phyloP scores from a whole-genome alignment of 64 coral and sea anemone species.

The Montipora efflorescens region DNA sequence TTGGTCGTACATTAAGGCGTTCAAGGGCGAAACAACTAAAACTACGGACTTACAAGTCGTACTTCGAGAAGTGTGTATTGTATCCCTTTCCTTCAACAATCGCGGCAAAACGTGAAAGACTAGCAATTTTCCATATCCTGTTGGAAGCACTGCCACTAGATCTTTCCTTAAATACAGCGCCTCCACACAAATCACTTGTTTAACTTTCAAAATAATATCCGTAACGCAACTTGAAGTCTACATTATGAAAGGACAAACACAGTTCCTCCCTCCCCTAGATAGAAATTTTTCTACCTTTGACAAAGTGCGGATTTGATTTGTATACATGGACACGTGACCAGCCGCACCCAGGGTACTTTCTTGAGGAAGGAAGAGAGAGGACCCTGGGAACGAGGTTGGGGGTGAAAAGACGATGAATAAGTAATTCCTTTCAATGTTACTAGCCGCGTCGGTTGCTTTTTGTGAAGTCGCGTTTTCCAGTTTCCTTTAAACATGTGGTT shows the following conservation, averaged over 20 bases:
- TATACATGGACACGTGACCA: too few relatives aligned
- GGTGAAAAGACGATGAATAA: too few relatives aligned
- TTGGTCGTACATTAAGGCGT: slow-evolving; percentile 10
- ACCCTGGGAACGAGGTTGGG: too few relatives aligned
- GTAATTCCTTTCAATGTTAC: too few relatives aligned
- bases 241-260: too few relatives aligned
- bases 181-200: slow-evolving; percentile 10
- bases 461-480: not conserved
- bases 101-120: slow-evolving; percentile 7
- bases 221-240: too few relatives aligned
- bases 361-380: too few relatives aligned
- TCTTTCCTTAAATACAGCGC: slow-evolving; percentile 3
- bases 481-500: not conserved
- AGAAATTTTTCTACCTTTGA: too few relatives aligned
- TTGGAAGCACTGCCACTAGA: slow-evolving; percentile 6
- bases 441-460: too few relatives aligned
- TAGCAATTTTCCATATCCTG: slow-evolving; percentile 9
- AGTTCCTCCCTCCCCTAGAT: too few relatives aligned
- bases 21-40: slow-evolving; percentile 17
- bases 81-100: slow-evolving; percentile 12
- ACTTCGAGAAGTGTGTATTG: not conserved
- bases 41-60: not conserved
- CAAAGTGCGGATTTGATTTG: too few relatives aligned
- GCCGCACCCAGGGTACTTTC: too few relatives aligned
- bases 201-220: slow-evolving; percentile 11